A percentile compares a stretch with the other conserved stretches of the same genome.
These are phyloP conservation scores for Aleiodes testaceus DNA, from an alignment of 2,888 invertebrate genomes.

Conservation along the genomic window DNA sequence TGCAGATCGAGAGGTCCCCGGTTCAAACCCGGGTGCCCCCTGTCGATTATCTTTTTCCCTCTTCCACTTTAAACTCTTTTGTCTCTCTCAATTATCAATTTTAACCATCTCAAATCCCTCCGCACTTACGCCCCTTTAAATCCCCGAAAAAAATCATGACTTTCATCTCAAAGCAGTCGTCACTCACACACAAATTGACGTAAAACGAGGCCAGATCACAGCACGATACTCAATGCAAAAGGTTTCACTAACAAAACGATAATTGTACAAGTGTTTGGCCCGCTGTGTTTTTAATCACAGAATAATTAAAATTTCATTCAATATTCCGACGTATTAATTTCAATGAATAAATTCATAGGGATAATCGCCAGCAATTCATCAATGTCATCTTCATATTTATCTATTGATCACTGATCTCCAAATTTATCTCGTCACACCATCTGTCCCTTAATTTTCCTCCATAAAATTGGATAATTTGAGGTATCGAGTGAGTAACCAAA, in stretches of 20 bases:
- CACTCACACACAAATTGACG: no score
- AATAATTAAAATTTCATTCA: not conserved
- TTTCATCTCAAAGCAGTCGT: no score
- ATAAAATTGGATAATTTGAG: conserved; percentile 13
- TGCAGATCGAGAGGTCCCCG: conserved; percentile 85
- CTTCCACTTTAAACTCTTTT: no score
- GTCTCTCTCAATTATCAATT: no score
- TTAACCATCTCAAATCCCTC: no score
- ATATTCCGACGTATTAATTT: not conserved
- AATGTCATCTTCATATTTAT: no score
- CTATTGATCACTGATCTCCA: no score
- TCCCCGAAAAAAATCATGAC: no score
- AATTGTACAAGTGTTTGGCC: conserved; percentile 27
- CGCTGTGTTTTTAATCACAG: not conserved
- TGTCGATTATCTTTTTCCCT: conserved; percentile 58
- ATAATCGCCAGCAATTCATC: conserved; percentile 7
- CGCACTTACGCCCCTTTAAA: no score
- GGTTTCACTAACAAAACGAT: conserved; percentile 41
- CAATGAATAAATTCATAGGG: conserved; percentile 15
- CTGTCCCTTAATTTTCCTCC: not conserved
- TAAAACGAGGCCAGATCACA: conserved; percentile 2
- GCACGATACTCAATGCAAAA: conserved; percentile 45
- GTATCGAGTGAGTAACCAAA: conserved; percentile 19
- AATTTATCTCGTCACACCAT: not conserved
- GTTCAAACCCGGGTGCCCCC: conserved; percentile 85